Percentiles rank a stretch among this genome's conserved stretches.
Conservation (phyloP, 64 coral and sea anemone genomes). For the Trachythela sp. region DNA sequence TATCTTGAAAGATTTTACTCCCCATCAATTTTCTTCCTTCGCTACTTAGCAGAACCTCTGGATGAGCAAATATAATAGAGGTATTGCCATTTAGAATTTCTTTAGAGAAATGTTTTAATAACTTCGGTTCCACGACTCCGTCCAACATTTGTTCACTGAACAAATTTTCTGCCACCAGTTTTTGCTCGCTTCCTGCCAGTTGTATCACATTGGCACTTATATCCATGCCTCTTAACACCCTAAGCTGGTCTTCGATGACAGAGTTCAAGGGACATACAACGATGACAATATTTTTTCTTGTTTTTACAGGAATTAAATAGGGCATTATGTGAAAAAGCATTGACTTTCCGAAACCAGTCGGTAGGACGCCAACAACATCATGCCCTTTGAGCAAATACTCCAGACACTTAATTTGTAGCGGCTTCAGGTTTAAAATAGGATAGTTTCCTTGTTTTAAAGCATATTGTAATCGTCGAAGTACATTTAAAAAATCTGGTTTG, state of each 20-base stretch:
- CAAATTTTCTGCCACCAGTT: conserved; percentile 20
- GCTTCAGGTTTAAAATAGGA: conserved; percentile 42
- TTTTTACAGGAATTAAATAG: conserved; percentile 58
- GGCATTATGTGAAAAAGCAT: conserved; percentile 44
- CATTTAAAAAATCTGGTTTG: conserved; percentile 15
- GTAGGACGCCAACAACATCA: conserved; percentile 20
- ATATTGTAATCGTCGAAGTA: conserved; percentile 12
- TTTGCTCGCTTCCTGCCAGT: neutral
- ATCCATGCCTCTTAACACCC: conserved; percentile 35
- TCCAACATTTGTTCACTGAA: too few relatives aligned
- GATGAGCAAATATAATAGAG: conserved; percentile 38
- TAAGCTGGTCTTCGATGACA: conserved; percentile 62
- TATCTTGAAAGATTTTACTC: conserved; percentile 56
- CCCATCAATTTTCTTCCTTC: conserved; percentile 58
- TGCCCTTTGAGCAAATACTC: conserved; percentile 51
- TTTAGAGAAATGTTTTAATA: conserved; percentile 5
- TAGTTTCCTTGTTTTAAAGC: conserved; percentile 34
- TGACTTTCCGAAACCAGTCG: conserved; percentile 49
- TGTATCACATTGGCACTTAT: conserved; percentile 49
- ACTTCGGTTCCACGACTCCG: too few relatives aligned
- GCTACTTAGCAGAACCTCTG: conserved; percentile 47
- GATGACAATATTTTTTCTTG: conserved; percentile 32
- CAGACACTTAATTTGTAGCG: conserved; percentile 38
- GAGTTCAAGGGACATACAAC: conserved; percentile 60
- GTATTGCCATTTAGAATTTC: conserved; percentile 39